Evolutionary conservation across 1,140 invertebrate genomes (phyloP).

Genomic region (Pogonomyrmex barbatus): DNA sequence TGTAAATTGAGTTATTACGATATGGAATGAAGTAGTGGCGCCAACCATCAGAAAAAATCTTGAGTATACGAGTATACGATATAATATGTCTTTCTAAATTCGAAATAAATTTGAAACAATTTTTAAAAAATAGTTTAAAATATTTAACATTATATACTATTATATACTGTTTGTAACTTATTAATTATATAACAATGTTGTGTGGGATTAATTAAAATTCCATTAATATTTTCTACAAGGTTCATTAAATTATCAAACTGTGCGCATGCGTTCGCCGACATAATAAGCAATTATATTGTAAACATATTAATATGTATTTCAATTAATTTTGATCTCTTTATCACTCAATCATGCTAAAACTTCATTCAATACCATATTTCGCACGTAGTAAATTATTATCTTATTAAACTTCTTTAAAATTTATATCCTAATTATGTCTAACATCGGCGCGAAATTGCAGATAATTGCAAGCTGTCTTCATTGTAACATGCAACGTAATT

Average conservation of each 20-base stretch:
- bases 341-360: slow-evolving; percentile 18
- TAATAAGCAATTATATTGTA: slow-evolving; percentile 37
- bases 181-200: background rate
- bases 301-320: slow-evolving; percentile 47
- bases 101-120: background rate
- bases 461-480: slow-evolving; percentile 40
- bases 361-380: slow-evolving; percentile 22
- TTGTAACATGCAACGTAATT: slow-evolving; percentile 29
- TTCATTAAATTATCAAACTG: slow-evolving; percentile 28
- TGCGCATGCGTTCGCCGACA: background rate
- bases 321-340: slow-evolving; percentile 48
- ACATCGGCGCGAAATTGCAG: slow-evolving; percentile 50
- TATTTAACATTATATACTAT: background rate
- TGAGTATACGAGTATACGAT: background rate
- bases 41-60: slow-evolving; percentile 15
- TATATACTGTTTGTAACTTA: background rate
- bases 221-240: slow-evolving; percentile 3
- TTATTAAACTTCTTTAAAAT: slow-evolving; percentile 49
- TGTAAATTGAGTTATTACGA: slow-evolving; percentile 23
- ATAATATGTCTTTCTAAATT: background rate
- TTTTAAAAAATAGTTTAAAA: background rate
- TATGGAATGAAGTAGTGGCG: background rate
- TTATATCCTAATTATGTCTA: slow-evolving; percentile 55
- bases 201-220: background rate
- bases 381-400: slow-evolving; percentile 22